Evolutionary conservation across 2,888 invertebrate genomes (phyloP).

Genomic region (Nymphalis urticae): DNA sequence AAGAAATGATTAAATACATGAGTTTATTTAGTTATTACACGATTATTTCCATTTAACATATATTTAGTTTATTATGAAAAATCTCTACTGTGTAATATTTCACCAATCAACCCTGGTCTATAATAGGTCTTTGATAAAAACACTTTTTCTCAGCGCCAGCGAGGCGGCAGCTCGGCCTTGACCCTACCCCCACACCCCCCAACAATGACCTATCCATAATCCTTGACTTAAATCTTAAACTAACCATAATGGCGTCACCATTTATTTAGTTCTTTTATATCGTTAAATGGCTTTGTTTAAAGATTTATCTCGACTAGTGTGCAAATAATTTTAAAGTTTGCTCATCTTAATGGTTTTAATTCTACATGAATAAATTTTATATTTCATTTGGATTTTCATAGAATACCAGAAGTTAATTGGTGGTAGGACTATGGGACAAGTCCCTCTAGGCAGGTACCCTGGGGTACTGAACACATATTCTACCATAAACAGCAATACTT

Average conservation of each 20-base stretch:
- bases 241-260: constrained; percentile 13
- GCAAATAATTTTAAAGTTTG: too few relatives aligned
- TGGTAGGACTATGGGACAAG: too few relatives aligned
- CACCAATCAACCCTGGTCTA: neutral
- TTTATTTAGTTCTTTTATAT: constrained; percentile 1
- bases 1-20: too few relatives aligned
- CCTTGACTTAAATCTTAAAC: constrained; percentile 34
- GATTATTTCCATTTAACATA: neutral
- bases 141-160: constrained; percentile 28
- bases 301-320: too few relatives aligned
- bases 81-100: neutral
- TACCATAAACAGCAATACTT: too few relatives aligned
- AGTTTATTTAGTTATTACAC: neutral
- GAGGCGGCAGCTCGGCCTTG: constrained; percentile 39
- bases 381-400: too few relatives aligned
- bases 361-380: too few relatives aligned
- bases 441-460: too few relatives aligned
- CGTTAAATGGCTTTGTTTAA: neutral
- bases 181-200: constrained; percentile 16
- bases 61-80: neutral
- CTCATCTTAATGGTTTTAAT: too few relatives aligned
- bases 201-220: constrained; percentile 27
- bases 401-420: too few relatives aligned
- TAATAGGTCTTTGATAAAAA: constrained; percentile 9
- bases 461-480: too few relatives aligned